Base-by-base conservation (phyloP, 2,797 vertebrate genomes). In the Coluber constrictor region DNA sequence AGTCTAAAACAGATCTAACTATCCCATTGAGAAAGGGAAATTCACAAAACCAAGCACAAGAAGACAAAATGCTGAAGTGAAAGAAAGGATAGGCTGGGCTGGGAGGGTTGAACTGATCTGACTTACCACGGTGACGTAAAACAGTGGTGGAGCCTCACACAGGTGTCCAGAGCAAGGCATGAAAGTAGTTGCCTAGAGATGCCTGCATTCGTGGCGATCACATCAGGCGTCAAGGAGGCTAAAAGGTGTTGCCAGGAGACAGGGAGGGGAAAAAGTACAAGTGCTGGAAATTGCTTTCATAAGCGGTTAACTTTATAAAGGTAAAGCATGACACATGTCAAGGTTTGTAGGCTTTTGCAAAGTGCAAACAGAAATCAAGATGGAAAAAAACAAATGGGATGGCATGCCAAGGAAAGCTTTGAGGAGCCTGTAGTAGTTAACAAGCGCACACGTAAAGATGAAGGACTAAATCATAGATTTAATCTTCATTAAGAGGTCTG, bases 201-300 rank as follows among this genome's bases (percentile, higher is more conserved):
- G 7, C n/a, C 70, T 88, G 37, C 25, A 51, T 74, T 32, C 2
- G 5, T 2, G 32, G 43, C 59, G 59, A 61, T 88, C 88, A 90
- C 23, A 61, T 0, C 90, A 2, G 63, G 79, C 32, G 91, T 92
- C 6, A 3, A 92, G 94, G 29, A 87, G 9, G 2, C 54, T 93
- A 55, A 96, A 95, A 95, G 59, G 7, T 18, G 10, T 86, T 90
- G 88, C 86, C 91, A 25, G 1, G 55, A 83, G 63, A 8, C 27
- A 92, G 43, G 92, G 57, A 18, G 92, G 93, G 87, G n/a, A 93
- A 4, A 13, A 88, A 43, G 29, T 92, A 32, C 43, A 4, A 5
- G 9, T 32, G 59, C 66, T 92, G 88, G 83, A 87, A 86, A 63
- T 32, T 87, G 20, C 16, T 93, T 0, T 2, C 51, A 92, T 83